phyloP scores from a whole-genome alignment of 2,888 invertebrate genomes.

The Euzophera pinguis region DNA sequence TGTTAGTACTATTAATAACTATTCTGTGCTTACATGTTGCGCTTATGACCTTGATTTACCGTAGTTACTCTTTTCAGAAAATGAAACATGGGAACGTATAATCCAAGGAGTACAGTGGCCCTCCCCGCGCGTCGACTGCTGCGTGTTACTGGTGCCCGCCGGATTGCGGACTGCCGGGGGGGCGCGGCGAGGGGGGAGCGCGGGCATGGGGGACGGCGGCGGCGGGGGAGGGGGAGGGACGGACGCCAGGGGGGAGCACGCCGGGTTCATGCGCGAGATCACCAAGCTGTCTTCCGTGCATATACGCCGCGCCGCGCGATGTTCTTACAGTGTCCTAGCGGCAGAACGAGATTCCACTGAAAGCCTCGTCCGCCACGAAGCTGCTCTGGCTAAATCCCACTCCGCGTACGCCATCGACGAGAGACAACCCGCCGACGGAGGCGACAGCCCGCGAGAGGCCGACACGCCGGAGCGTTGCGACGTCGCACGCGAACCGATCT shows the following conservation, averaged over 20 bases:
- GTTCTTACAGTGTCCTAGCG: slow-evolving; percentile 85
- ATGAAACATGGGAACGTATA: slow-evolving; percentile 88
- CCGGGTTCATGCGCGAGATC: slow-evolving; percentile 82
- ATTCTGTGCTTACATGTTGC: no score
- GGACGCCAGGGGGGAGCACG: slow-evolving; percentile 32
- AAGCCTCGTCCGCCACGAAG: slow-evolving; percentile 70
- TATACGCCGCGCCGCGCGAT: slow-evolving; percentile 83
- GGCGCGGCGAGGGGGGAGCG: slow-evolving; percentile 36
- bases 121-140: slow-evolving; percentile 84
- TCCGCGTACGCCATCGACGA: slow-evolving; percentile 79
- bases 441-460: slow-evolving; percentile 46
- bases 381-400: slow-evolving; percentile 75
- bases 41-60: no score
- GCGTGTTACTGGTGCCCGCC: slow-evolving; percentile 79
- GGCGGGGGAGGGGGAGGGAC: slow-evolving; percentile 41
- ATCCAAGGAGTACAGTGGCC: slow-evolving; percentile 82
- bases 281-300: slow-evolving; percentile 86
- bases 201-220: slow-evolving; percentile 36
- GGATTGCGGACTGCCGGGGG: slow-evolving; percentile 49
- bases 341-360: slow-evolving; percentile 84
- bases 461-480: slow-evolving; percentile 48
- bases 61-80: slow-evolving; percentile 76
- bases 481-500: slow-evolving; percentile 84
- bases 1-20: no score
- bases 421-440: slow-evolving; percentile 45